Evolutionary conservation across 2,888 invertebrate species (phyloP).

Genomic region (Caenorhabditis plicata): DNA sequence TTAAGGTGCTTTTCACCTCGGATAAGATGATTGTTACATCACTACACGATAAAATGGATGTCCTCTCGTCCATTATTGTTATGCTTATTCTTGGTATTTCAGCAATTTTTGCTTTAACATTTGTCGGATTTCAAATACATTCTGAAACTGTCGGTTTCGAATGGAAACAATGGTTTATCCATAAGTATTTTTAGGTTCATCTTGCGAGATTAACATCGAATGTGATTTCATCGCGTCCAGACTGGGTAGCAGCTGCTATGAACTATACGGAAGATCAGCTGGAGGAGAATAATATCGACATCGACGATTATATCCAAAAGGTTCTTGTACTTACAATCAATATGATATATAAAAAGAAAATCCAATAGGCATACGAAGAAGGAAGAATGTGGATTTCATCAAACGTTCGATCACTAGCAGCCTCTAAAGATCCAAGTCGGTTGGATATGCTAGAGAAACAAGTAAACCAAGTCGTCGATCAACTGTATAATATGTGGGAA

Average conservation of each 20-base stretch:
- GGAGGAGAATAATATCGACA: conserved; percentile 57
- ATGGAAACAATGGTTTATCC: too few species aligned
- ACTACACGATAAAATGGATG: conserved; percentile 53
- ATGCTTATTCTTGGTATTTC: conserved; percentile 58
- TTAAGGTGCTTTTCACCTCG: conserved; percentile 52
- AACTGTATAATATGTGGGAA: conserved; percentile 62
- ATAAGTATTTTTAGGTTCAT: too few species aligned
- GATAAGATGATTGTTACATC: conserved; percentile 42
- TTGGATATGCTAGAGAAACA: conserved; percentile 65
- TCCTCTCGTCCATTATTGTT: conserved; percentile 61
- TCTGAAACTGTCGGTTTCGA: conserved; percentile 59
- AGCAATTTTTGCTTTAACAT: conserved; percentile 49
- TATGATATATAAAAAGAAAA: not conserved
- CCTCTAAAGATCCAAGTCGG: conserved; percentile 54
- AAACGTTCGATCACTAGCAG: conserved; percentile 60
- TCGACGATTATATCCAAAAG: conserved; percentile 64
- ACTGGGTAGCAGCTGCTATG: conserved; percentile 58
- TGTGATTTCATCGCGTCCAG: conserved; percentile 56
- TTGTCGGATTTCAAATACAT: conserved; percentile 61
- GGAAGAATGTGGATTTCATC: conserved; percentile 61
- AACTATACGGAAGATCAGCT: conserved; percentile 63
- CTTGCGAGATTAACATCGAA: conserved; percentile 51
- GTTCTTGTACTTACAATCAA: conserved; percentile 12
- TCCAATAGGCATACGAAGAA: conserved; percentile 60
- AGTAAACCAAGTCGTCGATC: conserved; percentile 63